Evolutionary conservation across 2,888 invertebrate species (phyloP), one percentile per base, ranked within the genome.

Genomic region (Apodemia zela): DNA sequence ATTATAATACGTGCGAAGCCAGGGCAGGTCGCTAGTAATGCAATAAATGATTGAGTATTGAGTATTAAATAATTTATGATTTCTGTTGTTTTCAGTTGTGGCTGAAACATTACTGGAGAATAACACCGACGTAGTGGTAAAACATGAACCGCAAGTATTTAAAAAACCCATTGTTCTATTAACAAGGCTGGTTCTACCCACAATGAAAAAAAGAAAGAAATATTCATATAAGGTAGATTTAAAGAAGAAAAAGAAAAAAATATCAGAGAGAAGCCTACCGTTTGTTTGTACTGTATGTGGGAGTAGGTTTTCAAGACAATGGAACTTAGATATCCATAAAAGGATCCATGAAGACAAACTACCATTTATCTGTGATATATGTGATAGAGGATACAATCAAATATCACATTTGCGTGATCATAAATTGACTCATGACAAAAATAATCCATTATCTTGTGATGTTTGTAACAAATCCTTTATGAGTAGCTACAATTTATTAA

Each of bases 241-340:
- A 45, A 45, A 6, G n/a, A 45, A 45, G 42, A n/a, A 45, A 45
- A 6, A 6, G 15, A 38, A 38, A 38, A 38, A 38, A 11, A 0
- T 3, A 13, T 38, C 38, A 13, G 13, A 38, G 4, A 38, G 38
- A 38, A 38, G 3, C 4, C 13, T 38, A 13, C n/a, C 45, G 5
- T 54, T 54, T 54, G 13, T 25, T 21, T 54, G 54, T 6, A 21
- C 21, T 25, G 25, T 54, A 13, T 54, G 54, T 54, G 54, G 25
- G 4, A 25, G 21, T 25, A 25, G 13, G 2, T 54, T 54, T 25
- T 13, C 54, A 25, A 54, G 54, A 25, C 13, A 54, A 21, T 54
- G 54, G 54, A 54, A 54, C 25, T 54, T 54, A 2, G 54, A 54
- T 21, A 54, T 54, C 3, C 54, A 54, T 15, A 54, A 25, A 54